Evolutionary conservation across 2,797 vertebrate species (phyloP), one percentile per base, ranked within the genome.

Genomic region (Hydrocynus forskahlii): DNA sequence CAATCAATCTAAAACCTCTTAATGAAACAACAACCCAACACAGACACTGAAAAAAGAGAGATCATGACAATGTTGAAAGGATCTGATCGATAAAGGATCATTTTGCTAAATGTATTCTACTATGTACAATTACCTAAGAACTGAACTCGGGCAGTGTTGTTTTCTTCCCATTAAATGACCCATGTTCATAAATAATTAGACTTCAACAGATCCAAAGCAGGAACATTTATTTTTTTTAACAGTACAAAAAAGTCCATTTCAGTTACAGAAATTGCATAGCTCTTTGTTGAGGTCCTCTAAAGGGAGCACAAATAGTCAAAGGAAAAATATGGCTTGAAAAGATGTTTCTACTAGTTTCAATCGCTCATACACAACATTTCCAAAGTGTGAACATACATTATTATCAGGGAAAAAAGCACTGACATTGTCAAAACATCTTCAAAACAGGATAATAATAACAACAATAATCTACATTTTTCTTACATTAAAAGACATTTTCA

Each of bases 211-310:
- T 43, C 35, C 10, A 43, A 68, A 43, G 8, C 9, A 21, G 8
- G 10, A 16, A 67, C 38, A 43, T 68, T 68, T 68, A 45, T 45
- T 68, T 68, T 19, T 68, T 35, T 7, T 19, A 38, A 64, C 29
- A 38, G 40, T 21, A 71, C 10, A 35, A 52, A 35, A 35, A 54
- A 72, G 21, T 35, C n/a, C 9, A 38, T 35, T 35, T 19, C 48
- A 52, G 12, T 16, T 71, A 10, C 16, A 72, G 52, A 38, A 73
- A 73, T 38, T 73, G 50, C 52, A 57, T 73, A 57, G 69, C 21
- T 71, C 14, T 71, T 71, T 25, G 21, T 4, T 71, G 2, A 0
- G 21, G 25, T 71, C 45, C 13, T 54, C 23, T 48, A 29, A 29
- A 25, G 50, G 13, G 14, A 16, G 55, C n/a, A 48, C n/a, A 70